Percentiles rank a stretch among this genome's conserved stretches.
These are phyloP conservation scores for Chymomyza procnemis DNA, from an alignment of 2,888 invertebrate genomes.

Conservation along the genomic window DNA sequence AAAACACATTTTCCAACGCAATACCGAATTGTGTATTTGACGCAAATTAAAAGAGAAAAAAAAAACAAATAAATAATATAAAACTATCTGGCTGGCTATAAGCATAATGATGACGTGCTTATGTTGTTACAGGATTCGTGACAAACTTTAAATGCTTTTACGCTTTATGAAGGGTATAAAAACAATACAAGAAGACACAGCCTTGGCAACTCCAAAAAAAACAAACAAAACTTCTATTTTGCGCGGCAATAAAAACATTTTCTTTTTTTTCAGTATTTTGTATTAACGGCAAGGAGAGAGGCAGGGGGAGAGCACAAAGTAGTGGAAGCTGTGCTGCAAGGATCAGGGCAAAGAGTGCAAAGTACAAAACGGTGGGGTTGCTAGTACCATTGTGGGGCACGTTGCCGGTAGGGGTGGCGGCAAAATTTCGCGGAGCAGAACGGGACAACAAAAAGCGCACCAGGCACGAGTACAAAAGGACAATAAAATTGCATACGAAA, in stretches of 20 bases:
- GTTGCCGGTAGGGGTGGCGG: too few relatives aligned
- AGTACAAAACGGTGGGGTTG: background rate
- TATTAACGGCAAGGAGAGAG: conserved; percentile 58
- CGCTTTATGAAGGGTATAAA: conserved; percentile 28
- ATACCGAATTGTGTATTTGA: too few relatives aligned
- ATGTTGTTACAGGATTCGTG: background rate
- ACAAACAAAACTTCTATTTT: conserved; percentile 65
- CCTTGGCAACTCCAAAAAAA: conserved; percentile 29
- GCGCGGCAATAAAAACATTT: conserved; percentile 65
- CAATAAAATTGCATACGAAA: conserved; percentile 73
- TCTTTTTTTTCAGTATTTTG: conserved; percentile 9
- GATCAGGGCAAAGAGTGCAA: background rate
- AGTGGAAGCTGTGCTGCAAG: background rate
- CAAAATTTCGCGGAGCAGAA: conserved; percentile 33
- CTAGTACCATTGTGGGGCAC: background rate
- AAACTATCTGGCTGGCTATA: background rate
- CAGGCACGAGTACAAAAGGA: conserved; percentile 73
- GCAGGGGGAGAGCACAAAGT: background rate
- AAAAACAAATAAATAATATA: too few relatives aligned
- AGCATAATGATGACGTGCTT: background rate
- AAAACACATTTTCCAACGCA: too few relatives aligned
- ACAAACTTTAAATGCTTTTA: background rate
- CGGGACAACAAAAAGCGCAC: conserved; percentile 69
- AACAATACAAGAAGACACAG: conserved; percentile 19
- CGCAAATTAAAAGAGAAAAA: too few relatives aligned